Conservation (phyloP, 2,888 invertebrate species). For the Eupithecia abbreviata region DNA sequence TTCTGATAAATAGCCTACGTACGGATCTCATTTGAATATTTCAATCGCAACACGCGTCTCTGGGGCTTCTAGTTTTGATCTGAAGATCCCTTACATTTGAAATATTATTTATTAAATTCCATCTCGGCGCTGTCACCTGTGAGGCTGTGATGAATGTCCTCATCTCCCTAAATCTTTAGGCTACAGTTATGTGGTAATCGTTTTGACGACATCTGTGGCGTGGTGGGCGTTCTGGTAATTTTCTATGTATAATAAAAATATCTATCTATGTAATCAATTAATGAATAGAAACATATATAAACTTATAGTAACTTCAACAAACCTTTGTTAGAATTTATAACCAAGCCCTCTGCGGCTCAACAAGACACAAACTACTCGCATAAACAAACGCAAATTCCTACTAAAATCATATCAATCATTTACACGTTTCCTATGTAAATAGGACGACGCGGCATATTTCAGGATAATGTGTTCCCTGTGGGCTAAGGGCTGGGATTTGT, state of each 20-base stretch:
- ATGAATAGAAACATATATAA: too few relatives aligned
- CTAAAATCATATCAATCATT: slow-evolving; percentile 75
- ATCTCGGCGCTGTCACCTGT: slow-evolving; percentile 52
- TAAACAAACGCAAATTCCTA: slow-evolving; percentile 17
- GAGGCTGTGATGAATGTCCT: slow-evolving; percentile 69
- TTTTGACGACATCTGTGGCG: too few relatives aligned
- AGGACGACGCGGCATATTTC: slow-evolving; percentile 57
- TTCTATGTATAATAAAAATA: too few relatives aligned
- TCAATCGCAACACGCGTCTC: slow-evolving; percentile 19
- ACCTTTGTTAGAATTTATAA: too few relatives aligned
- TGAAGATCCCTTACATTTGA: slow-evolving; percentile 18
- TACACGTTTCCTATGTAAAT: slow-evolving; percentile 71
- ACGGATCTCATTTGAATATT: slow-evolving; percentile 6
- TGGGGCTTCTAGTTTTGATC: slow-evolving; percentile 20
- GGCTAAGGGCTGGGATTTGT: slow-evolving; percentile 37
- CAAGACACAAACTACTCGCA: background rate
- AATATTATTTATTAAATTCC: slow-evolving; percentile 66
- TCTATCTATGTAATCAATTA: too few relatives aligned
- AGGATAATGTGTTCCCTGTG: slow-evolving; percentile 44
- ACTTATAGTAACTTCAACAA: too few relatives aligned
- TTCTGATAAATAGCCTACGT: slow-evolving; percentile 10
- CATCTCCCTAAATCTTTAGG: slow-evolving; percentile 38
- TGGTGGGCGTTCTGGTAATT: too few relatives aligned
- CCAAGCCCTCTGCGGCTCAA: background rate
- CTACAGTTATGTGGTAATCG: slow-evolving; percentile 14